A percentile compares a stretch with the other conserved stretches of the same genome.
Evolutionary conservation across 2,113 vertebrate genomes (phyloP).

Genomic region (Pimephales promelas): DNA sequence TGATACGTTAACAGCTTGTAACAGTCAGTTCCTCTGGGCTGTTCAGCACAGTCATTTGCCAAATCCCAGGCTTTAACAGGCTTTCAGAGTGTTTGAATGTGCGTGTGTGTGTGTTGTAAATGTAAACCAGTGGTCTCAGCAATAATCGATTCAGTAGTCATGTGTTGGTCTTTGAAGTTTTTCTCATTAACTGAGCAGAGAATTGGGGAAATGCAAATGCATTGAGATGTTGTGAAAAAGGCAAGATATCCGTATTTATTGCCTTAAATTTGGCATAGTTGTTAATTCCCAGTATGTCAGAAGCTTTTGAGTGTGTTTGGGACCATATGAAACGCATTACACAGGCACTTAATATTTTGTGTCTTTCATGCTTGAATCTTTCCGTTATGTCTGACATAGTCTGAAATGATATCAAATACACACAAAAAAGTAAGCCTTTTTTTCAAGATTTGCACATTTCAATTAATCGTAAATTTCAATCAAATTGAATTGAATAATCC

Average conservation of each 20-base stretch:
- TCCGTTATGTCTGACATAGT: not conserved
- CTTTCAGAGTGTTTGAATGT: constrained; percentile 6
- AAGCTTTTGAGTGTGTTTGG: not conserved
- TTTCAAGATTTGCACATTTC: too few relatives aligned
- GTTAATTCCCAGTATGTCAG: not conserved
- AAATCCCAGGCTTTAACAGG: constrained; percentile 52
- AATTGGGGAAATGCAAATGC: not conserved
- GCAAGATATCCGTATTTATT: not conserved
- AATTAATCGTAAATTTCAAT: too few relatives aligned
- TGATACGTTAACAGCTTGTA: not conserved
- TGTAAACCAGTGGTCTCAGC: not conserved
- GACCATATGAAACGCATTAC: not conserved
- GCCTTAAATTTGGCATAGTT: not conserved
- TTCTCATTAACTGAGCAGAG: not conserved
- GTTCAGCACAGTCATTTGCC: constrained; percentile 31
- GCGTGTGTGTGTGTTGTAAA: constrained; percentile 9
- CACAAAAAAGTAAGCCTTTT: too few relatives aligned
- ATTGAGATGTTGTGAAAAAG: not conserved
- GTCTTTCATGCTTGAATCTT: not conserved
- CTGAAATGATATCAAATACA: too few relatives aligned
- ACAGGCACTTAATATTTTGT: not conserved
- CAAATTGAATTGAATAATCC: too few relatives aligned
- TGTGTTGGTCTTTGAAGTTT: not conserved
- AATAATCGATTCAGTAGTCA: not conserved
- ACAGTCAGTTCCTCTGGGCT: not conserved